A percentile compares a stretch with the other conserved stretches of the same genome.
Conservation (phyloP, 2,888 invertebrate genomes). For the Aradus depressus region DNA sequence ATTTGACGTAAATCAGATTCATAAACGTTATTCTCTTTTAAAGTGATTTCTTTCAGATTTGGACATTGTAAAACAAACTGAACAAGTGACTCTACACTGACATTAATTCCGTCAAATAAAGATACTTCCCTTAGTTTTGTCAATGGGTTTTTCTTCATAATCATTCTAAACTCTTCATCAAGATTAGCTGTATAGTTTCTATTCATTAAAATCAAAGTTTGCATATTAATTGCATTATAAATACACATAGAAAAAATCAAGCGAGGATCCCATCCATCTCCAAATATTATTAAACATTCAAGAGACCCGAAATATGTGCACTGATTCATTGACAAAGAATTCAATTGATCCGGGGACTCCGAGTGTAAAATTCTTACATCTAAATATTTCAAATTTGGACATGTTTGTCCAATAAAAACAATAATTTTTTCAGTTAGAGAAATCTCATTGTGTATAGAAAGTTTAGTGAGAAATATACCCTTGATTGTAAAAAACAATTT, state of each 20-base stretch:
- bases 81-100: not conserved
- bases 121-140: not conserved
- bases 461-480: not conserved
- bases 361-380: not conserved
- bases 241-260: constrained; percentile 3
- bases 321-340: not conserved
- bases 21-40: not conserved
- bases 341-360: not conserved
- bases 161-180: not conserved
- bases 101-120: constrained; percentile 1
- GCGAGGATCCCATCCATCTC: not conserved
- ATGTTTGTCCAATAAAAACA: not conserved
- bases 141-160: not conserved
- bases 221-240: constrained; percentile 2
- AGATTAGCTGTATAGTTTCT: not conserved
- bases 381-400: constrained; percentile 3
- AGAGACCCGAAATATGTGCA: not conserved
- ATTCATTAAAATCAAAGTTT: not conserved
- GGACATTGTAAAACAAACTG: not conserved
- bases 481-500: not conserved
- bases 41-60: not conserved
- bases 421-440: not conserved
- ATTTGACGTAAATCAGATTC: not conserved
- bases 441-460: not conserved
- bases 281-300: not conserved